Base-by-base conservation (phyloP, 2,797 vertebrate genomes). In the Austrolebias charrua region DNA sequence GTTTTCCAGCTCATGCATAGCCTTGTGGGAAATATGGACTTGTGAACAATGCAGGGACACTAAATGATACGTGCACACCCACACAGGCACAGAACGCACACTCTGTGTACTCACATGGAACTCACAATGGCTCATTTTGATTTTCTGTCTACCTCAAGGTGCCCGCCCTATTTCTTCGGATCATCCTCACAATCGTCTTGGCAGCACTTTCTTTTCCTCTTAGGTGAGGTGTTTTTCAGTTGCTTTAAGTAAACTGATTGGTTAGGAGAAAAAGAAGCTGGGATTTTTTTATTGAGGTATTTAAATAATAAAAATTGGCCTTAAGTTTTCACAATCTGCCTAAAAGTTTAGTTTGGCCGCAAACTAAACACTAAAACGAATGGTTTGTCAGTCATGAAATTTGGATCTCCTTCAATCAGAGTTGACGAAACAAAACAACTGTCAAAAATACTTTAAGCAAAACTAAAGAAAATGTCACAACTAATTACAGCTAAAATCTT, bases 11-110 rank as follows among this genome's bases (percentile, higher is more conserved):
- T 87, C 86, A 83, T 75, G 85, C 86, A 71, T 66, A 71, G 84
- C 83, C 89, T 86, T 80, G 62, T 89, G 88, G 84, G 88, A 89
- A 84, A 90, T 77, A 68, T 57, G 33, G 66, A 74, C 68, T 75
- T 44, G 55, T 47, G 56, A 82, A 86, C 69, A 77, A 81, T 62
- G 54, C 68, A 60, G 59, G 52, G 29, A 69, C 19, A 19, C 80
- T 85, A 84, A 86, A 79, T 78, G 71, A 86, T 76, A 73, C 54
- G 16, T 24, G 33, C 42, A n/a, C 48, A 29, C 69, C 56, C 71
- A 62, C 67, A 40, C 10, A 65, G 47, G 64, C 54, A 68, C 49
- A 49, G 16, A 16, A 64, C 18, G n/a, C 55, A 67, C 59, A 49
- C 46, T 19, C 68, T 45, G 59, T 63, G 38, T 46, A 31, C 60